Conservation (phyloP, 2,888 invertebrate genomes). For the Hedychridium roseum region DNA sequence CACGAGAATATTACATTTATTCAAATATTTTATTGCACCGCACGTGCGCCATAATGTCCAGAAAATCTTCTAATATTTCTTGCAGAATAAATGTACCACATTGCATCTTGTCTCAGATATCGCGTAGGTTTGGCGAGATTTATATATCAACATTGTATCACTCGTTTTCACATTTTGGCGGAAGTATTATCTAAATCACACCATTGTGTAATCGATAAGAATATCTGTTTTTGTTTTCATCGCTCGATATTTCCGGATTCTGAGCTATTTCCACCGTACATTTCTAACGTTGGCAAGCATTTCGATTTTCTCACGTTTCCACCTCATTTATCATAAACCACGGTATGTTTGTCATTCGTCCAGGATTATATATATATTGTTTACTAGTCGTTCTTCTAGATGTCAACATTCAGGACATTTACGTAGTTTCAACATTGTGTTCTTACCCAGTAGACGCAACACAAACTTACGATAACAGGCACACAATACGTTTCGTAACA, state of each 20-base stretch:
- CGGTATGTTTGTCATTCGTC: too few species aligned
- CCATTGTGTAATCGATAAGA: constrained; percentile 12
- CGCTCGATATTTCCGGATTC: constrained; percentile 14
- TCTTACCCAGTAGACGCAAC: too few species aligned
- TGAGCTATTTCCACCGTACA: constrained; percentile 22
- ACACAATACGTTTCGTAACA: too few species aligned
- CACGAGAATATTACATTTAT: too few species aligned
- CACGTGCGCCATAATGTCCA: constrained; percentile 51
- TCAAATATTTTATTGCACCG: too few species aligned
- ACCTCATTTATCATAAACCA: not conserved
- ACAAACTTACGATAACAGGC: too few species aligned
- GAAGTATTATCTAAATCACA: not conserved
- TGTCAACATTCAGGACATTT: too few species aligned
- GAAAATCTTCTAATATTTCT: constrained; percentile 52
- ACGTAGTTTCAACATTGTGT: too few species aligned
- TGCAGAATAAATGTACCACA: constrained; percentile 44
- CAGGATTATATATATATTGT: too few species aligned
- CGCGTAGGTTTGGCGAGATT: too few species aligned
- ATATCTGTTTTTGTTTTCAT: constrained; percentile 6
- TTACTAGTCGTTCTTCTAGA: too few species aligned
- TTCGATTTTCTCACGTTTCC: not conserved
- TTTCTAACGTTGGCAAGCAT: too few species aligned
- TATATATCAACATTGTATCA: constrained; percentile 1
- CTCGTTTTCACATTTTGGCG: not conserved
- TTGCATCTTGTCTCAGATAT: not conserved